These are phyloP conservation scores for Progne subis DNA, from an alignment of 2,113 vertebrate genomes.

Conservation along the genomic window DNA sequence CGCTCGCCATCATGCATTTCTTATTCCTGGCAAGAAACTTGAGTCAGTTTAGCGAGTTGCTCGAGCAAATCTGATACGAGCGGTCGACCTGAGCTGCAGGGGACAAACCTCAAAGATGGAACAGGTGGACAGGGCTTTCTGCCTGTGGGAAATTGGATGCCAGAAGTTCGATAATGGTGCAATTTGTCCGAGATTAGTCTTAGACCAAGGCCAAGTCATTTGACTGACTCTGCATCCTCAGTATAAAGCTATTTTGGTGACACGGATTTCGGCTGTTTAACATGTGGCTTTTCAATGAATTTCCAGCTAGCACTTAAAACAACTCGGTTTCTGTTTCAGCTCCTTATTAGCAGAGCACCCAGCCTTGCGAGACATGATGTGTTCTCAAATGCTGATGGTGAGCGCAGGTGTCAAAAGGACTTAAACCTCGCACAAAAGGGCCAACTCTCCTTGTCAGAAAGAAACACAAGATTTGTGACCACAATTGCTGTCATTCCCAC, in stretches of 20 bases:
- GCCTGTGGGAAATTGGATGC: not conserved
- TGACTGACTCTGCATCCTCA: not conserved
- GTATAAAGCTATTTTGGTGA: not conserved
- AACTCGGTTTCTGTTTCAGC: not conserved
- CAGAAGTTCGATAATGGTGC: not conserved
- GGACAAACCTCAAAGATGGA: not conserved
- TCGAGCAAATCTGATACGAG: not conserved
- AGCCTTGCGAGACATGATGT: not conserved
- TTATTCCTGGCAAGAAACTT: not conserved
- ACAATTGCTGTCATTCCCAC: not conserved
- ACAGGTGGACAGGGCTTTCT: not conserved
- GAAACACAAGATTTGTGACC: not conserved
- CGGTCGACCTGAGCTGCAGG: not conserved
- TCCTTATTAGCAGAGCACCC: not conserved
- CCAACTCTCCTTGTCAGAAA: not conserved
- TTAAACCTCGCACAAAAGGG: not conserved
- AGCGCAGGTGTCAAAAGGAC: accelerated
- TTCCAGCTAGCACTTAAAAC: not conserved
- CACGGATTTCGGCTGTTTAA: not conserved
- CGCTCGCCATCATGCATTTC: not conserved
- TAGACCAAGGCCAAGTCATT: not conserved
- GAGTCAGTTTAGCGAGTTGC: not conserved
- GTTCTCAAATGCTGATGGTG: not conserved
- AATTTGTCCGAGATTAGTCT: not conserved
- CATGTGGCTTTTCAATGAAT: not conserved